These are phyloP conservation scores for Julus scandinavius DNA, from an alignment of 2,888 invertebrate species.

Conservation along the genomic window DNA sequence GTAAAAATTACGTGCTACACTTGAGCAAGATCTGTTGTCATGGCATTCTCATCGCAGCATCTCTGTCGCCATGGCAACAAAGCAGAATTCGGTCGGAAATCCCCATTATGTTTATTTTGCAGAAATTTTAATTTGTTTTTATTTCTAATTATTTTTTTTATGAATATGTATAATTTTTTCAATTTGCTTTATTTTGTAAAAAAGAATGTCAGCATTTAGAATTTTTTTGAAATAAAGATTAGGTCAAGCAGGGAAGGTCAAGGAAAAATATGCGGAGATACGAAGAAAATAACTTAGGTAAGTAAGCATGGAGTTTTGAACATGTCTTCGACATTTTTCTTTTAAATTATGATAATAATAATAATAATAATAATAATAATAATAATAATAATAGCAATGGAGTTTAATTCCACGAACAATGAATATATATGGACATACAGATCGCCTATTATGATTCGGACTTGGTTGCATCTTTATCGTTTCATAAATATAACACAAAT, in stretches of 20 bases:
- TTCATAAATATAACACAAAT: slow-evolving; percentile 30
- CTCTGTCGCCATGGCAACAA: not conserved
- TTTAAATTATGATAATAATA: not conserved
- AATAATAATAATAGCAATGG: slow-evolving; percentile 28
- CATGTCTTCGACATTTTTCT: not conserved
- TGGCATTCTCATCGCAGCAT: not conserved
- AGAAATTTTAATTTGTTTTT: no score
- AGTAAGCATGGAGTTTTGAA: not conserved
- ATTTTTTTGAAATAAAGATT: no score
- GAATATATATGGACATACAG: slow-evolving; percentile 21
- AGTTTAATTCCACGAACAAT: slow-evolving; percentile 31
- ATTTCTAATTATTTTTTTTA: no score
- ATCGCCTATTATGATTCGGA: slow-evolving; percentile 17
- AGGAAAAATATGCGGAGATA: not conserved
- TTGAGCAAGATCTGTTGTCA: no score
- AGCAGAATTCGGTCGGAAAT: not conserved
- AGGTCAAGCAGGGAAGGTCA: not conserved
- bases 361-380: no score
- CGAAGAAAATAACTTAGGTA: not conserved
- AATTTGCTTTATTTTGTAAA: no score
- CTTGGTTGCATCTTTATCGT: not conserved
- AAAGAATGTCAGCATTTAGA: no score
- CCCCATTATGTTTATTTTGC: not conserved
- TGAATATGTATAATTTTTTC: no score
- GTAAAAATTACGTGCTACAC: no score